phyloP scores from a whole-genome alignment of 2,888 invertebrate genomes.

The Campoplex capitator region DNA sequence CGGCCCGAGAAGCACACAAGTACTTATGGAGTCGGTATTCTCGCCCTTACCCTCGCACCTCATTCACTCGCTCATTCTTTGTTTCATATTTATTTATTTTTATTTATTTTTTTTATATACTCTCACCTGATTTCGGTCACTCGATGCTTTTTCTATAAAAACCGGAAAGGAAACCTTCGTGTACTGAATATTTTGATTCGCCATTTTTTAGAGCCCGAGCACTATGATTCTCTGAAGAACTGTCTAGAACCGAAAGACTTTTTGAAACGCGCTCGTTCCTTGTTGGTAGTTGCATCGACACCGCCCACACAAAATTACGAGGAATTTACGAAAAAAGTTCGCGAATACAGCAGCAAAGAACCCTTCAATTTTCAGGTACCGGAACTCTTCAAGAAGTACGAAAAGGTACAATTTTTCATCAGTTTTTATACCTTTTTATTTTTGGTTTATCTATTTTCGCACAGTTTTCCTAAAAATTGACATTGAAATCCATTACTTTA shows the following conservation, averaged over 20 bases:
- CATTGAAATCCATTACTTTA: conserved; percentile 10
- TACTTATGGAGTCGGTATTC: conserved; percentile 92
- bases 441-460: conserved; percentile 5
- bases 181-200: conserved; percentile 26
- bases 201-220: conserved; percentile 85
- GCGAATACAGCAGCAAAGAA: conserved; percentile 90
- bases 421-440: neutral
- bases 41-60: conserved; percentile 58
- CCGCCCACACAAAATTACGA: conserved; percentile 91
- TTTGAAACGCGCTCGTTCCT: conserved; percentile 90
- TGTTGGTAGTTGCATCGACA: conserved; percentile 95
- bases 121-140: conserved; percentile 37
- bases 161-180: neutral
- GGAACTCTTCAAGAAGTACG: conserved; percentile 85
- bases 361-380: conserved; percentile 93
- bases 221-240: conserved; percentile 86
- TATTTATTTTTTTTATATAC: conserved; percentile 55
- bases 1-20: conserved; percentile 90
- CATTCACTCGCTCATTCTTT: conserved; percentile 47
- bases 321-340: conserved; percentile 92
- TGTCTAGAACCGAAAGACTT: conserved; percentile 88
- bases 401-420: neutral
- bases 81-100: conserved; percentile 48
- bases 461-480: neutral
- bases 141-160: conserved; percentile 30